Percentiles rank a stretch among this genome's conserved stretches.
These are phyloP conservation scores for Simalia tracyae DNA, from an alignment of 2,797 vertebrate genomes.

Conservation along the genomic window DNA sequence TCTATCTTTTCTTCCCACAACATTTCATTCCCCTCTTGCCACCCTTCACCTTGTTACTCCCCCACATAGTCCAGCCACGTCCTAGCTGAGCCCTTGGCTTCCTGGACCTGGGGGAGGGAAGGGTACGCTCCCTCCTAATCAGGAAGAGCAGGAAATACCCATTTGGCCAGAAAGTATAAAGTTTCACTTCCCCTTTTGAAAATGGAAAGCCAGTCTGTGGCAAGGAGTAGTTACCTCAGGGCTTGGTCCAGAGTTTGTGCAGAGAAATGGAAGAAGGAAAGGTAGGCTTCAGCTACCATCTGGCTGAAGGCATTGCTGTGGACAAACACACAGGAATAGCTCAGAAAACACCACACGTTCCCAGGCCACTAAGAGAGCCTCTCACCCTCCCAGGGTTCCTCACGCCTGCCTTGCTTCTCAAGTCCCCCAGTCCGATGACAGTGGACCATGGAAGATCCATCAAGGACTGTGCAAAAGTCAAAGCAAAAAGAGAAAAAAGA, in stretches of 20 bases:
- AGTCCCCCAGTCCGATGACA: not conserved
- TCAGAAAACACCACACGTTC: not conserved
- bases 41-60: not conserved
- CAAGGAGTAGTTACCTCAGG: constrained; percentile 76
- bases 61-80: not conserved
- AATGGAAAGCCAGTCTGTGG: too few species aligned
- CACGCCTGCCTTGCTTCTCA: not conserved
- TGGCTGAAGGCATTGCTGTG: constrained; percentile 71
- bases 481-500: not conserved
- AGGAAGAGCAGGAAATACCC: not conserved
- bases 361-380: too few species aligned
- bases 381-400: not conserved
- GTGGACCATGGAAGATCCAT: not conserved
- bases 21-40: not conserved
- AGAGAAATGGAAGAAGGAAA: constrained; percentile 86
- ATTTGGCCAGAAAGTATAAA: not conserved
- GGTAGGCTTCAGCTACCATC: constrained; percentile 85
- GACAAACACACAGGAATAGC: not conserved
- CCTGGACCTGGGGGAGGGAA: not conserved
- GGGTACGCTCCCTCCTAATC: not conserved
- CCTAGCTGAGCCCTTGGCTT: not conserved
- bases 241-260: constrained; percentile 82
- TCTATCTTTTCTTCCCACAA: not conserved
- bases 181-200: not conserved
- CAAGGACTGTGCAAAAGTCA: not conserved